A percentile compares a stretch with the other conserved stretches of the same genome.
phyloP scores from a whole-genome alignment of 2,113 vertebrate species.

The Budorcas taxicolor region DNA sequence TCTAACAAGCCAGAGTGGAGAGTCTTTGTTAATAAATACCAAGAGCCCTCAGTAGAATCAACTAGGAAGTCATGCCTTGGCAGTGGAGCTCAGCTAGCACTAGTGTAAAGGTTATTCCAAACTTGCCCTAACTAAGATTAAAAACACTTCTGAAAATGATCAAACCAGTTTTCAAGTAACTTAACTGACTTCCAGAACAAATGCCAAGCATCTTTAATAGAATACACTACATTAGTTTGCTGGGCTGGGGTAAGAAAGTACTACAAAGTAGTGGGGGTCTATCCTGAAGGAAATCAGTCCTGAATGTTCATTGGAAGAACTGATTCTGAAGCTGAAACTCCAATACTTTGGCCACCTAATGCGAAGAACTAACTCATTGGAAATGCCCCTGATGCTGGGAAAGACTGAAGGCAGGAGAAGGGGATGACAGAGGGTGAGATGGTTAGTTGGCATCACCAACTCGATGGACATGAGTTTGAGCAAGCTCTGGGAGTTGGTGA shows the following conservation, averaged over 20 bases:
- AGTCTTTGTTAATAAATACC: not conserved
- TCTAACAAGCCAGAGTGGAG: not conserved
- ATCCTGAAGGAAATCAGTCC: not conserved
- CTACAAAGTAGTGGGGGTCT: not conserved
- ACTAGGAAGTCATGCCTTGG: not conserved
- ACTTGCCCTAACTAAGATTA: not conserved
- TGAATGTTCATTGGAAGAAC: not conserved
- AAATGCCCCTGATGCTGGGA: not conserved
- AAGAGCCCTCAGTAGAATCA: not conserved
- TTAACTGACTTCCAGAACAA: not conserved
- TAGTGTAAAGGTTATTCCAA: not conserved
- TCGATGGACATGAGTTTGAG: not conserved
- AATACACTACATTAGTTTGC: not conserved
- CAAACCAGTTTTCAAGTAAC: not conserved
- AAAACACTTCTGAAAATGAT: not conserved
- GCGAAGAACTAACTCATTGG: not conserved
- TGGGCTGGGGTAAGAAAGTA: not conserved
- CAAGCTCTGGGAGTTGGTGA: not conserved
- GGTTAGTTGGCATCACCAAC: not conserved
- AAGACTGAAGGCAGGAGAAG: not conserved
- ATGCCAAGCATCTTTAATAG: not conserved
- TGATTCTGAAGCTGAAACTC: not conserved
- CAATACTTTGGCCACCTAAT: not conserved
- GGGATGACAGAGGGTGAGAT: not conserved
- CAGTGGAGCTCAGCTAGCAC: not conserved